Conservation (phyloP, 1,140 invertebrate genomes). For the Drosophila paulistorum region DNA sequence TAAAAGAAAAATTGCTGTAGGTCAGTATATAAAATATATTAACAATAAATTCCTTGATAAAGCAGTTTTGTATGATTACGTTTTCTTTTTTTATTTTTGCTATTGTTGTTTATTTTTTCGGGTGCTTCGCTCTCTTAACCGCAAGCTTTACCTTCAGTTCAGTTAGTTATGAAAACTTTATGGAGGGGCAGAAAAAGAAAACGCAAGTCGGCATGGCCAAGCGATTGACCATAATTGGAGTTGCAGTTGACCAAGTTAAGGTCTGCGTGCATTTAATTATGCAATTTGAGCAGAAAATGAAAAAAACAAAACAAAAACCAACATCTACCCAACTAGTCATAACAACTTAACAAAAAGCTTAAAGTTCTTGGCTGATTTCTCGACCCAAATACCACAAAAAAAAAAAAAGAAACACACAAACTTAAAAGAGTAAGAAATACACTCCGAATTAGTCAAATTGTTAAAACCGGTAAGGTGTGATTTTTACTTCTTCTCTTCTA, state of each 20-base stretch:
- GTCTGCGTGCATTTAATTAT: slow-evolving; percentile 81
- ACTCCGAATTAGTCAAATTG: slow-evolving; percentile 56
- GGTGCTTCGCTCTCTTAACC: slow-evolving; percentile 23
- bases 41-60: slow-evolving; percentile 5
- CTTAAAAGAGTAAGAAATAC: slow-evolving; percentile 26
- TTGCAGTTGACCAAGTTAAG: slow-evolving; percentile 61
- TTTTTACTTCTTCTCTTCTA: slow-evolving; percentile 29
- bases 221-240: slow-evolving; percentile 69
- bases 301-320: slow-evolving; percentile 20
- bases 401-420: slow-evolving; percentile 40
- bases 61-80: slow-evolving; percentile 2
- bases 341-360: slow-evolving; percentile 15
- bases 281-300: slow-evolving; percentile 75
- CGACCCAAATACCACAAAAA: slow-evolving; percentile 32
- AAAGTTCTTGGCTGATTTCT: slow-evolving; percentile 54
- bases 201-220: slow-evolving; percentile 64
- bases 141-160: slow-evolving; percentile 62
- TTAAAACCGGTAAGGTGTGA: slow-evolving; percentile 38
- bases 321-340: slow-evolving; percentile 23
- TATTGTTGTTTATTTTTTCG: not conserved
- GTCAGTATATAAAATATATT: not conserved
- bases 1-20: not conserved
- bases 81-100: not conserved
- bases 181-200: slow-evolving; percentile 34
- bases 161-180: slow-evolving; percentile 27